These are phyloP conservation scores for Rhagoletis pomonella DNA, from an alignment of 1,140 invertebrate species.

Conservation along the genomic window DNA sequence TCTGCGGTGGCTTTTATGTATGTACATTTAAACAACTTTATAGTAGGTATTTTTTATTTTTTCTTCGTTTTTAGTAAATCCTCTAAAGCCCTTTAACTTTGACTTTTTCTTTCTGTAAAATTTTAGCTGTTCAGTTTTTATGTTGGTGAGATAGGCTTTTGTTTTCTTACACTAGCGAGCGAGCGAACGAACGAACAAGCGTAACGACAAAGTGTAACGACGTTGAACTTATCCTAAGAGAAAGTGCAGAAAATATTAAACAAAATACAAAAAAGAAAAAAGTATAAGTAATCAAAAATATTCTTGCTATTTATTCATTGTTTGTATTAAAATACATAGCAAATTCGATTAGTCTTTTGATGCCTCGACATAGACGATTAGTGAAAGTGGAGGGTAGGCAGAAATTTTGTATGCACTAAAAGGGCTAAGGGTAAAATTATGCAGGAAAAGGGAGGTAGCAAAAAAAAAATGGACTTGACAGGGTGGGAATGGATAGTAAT, in stretches of 20 bases:
- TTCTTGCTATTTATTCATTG: neutral
- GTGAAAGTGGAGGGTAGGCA: neutral
- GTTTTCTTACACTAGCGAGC: constrained; percentile 42
- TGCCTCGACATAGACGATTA: neutral
- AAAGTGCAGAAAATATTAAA: constrained; percentile 58
- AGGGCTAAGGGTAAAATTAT: too few species aligned
- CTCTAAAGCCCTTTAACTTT: neutral
- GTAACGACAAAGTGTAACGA: constrained; percentile 52
- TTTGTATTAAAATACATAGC: constrained; percentile 27
- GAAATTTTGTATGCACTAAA: neutral
- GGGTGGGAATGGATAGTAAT: neutral
- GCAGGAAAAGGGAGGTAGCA: too few species aligned
- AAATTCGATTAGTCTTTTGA: neutral
- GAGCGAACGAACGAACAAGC: constrained; percentile 49
- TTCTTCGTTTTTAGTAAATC: constrained; percentile 24
- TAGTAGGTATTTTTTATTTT: too few species aligned
- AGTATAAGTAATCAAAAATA: constrained; percentile 53
- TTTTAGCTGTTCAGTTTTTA: neutral
- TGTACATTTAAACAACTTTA: too few species aligned
- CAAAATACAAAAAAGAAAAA: constrained; percentile 56
- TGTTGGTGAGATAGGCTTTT: constrained; percentile 13
- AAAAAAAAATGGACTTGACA: neutral
- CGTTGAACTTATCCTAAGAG: constrained; percentile 58
- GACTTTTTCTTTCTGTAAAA: neutral
- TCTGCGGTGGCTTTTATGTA: constrained; percentile 18